Evolutionary conservation across 2,113 vertebrate species (phyloP), one percentile per base, ranked within the genome.

Genomic region (Larimichthys crocea): DNA sequence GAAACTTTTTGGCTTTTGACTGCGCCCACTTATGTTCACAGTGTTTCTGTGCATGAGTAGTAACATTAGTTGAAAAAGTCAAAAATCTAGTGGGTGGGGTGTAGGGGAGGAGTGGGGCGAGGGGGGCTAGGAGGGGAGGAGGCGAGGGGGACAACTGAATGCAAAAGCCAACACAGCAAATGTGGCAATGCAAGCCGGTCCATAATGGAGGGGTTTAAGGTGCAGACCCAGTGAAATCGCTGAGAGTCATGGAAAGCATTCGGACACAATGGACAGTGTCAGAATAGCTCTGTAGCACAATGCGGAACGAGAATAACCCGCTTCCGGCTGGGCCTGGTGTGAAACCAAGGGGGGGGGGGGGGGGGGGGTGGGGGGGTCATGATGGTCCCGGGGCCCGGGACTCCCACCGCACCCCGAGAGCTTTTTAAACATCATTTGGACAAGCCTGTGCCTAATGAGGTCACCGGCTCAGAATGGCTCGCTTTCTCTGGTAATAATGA

Each of bases 151-250:
- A 10, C 0, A 3, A 61, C n/a, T 94, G 91, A 95, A 95, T 92
- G 81, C 76, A 93, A 95, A 91, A 92, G 95, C 92, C 73, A 84
- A 84, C 92, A 53, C 93, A 94, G 93, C 94, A 93, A 89, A 92
- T 84, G 83, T 66, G 48, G 53, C 76, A 50, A 64, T 14, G 52
- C 60, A 59, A 69, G 60, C 84, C 57, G 0, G 46, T 12, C 82
- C 63, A 94, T 93, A 93, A 92, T 94, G 79, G 88, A 86, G 76
- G 92, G 94, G 85, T 94, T 94, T 94, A 94, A 67, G 85, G 80
- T 7, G 49, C 67, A 80, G 86, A 76, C 80, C 85, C 75, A 17
- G 49, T 70, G 76, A 92, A 93, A 93, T 64, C 52, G 94, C 95
- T 95, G 94, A 95, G 94, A 86, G 90, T 67, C 85, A 82, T 70